A percentile compares a stretch with the other conserved stretches of the same genome.
Evolutionary conservation across 2,113 vertebrate species (phyloP).

Genomic region (Laterallus jamaicensis): DNA sequence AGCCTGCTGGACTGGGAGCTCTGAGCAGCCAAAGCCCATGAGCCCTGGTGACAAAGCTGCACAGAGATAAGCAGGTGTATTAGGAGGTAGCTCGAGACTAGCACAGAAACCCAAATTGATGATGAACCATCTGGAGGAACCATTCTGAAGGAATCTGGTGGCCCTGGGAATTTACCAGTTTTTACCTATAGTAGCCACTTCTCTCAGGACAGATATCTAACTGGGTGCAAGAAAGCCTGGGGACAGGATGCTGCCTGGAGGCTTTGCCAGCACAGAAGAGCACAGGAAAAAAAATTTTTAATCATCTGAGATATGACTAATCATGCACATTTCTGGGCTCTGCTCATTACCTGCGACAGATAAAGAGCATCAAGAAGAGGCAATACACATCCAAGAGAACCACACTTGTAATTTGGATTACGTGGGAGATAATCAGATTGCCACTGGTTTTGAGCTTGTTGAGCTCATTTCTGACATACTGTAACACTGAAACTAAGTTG

Average conservation of each 20-base stretch:
- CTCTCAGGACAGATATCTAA: neutral
- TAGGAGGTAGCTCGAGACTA: neutral
- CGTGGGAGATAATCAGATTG: slow-evolving; percentile 26
- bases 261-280: neutral
- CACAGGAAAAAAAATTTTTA: neutral
- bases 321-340: neutral
- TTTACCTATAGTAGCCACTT: neutral
- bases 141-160: neutral
- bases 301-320: neutral
- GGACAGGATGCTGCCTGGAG: neutral
- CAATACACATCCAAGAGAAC: neutral
- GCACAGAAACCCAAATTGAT: neutral
- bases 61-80: neutral
- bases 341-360: neutral
- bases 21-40: neutral
- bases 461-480: slow-evolving; percentile 70
- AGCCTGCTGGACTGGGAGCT: neutral
- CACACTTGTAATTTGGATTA: slow-evolving; percentile 33
- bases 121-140: neutral
- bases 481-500: slow-evolving; percentile 74
- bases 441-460: slow-evolving; percentile 62
- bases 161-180: neutral
- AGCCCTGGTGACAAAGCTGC: neutral
- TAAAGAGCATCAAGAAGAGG: neutral
- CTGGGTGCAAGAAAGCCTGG: neutral